Evolutionary conservation across 2,888 invertebrate genomes (phyloP).

Genomic region (Drosophila fulvimacula): DNA sequence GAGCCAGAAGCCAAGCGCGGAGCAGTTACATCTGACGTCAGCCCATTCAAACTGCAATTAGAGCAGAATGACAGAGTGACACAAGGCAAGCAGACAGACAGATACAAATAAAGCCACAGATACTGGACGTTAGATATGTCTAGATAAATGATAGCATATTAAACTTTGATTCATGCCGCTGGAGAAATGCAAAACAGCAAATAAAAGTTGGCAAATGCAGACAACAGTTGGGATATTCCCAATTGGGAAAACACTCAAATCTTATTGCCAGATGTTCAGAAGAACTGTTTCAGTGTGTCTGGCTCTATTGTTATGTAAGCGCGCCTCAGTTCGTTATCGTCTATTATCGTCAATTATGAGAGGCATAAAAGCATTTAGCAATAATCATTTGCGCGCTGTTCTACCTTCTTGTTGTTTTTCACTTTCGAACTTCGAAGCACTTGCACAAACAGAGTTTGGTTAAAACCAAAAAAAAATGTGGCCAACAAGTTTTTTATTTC

Average conservation of each 20-base stretch:
- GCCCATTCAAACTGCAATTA: constrained; percentile 64
- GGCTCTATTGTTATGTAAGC: constrained; percentile 30
- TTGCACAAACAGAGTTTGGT: constrained; percentile 49
- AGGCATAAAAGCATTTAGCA: constrained; percentile 32
- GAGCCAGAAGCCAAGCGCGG: constrained; percentile 17
- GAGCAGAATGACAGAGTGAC: constrained; percentile 11
- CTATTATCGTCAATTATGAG: constrained; percentile 18
- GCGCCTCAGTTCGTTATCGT: constrained; percentile 12
- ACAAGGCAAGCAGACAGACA: neutral
- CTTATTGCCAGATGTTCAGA: constrained; percentile 16
- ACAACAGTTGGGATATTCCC: constrained; percentile 40
- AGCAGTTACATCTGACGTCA: constrained; percentile 56
- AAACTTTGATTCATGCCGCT: constrained; percentile 16
- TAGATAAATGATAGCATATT: constrained; percentile 26
- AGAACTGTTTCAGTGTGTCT: constrained; percentile 1
- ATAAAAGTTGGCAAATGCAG: neutral
- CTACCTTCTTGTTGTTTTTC: constrained; percentile 26
- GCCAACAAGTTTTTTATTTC: constrained; percentile 19
- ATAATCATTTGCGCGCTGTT: constrained; percentile 15
- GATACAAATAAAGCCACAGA: constrained; percentile 10
- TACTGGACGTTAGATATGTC: constrained; percentile 28
- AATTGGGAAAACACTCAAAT: constrained; percentile 7
- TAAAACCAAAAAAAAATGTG: constrained; percentile 35
- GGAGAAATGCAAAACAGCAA: constrained; percentile 5
- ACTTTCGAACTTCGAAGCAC: constrained; percentile 32